Evolutionary conservation across 1,140 invertebrate genomes (phyloP), one percentile per base, ranked within the genome.

Genomic region (Drosophila orena): DNA sequence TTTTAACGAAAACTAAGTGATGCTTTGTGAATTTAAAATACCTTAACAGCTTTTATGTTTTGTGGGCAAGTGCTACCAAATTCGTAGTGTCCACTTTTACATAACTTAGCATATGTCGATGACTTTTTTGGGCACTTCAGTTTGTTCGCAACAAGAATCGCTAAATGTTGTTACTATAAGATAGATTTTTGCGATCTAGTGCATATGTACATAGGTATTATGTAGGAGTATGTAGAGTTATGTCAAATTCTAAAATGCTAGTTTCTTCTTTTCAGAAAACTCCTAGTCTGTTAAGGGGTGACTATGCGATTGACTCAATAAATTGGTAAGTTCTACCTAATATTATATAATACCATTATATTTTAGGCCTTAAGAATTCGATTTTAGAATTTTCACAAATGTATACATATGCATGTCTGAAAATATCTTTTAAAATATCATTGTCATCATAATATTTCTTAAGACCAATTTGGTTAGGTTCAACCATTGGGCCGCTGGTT

Each of bases 101-200:
- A 40, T 56, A 27, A 12, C 11, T 38, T 14, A 6, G 24, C 6
- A 42, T 17, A 27, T 24, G 15, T 77, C 61, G 53, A 43, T 50
- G 58, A 42, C 58, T 52, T 74, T 79, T 74, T 64, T 79, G 76
- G 76, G 52, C 70, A 79, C 76, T 65, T 56, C 62, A 24, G 12
- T 17, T 44, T 44, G 3, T 17, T n/a, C 14, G 22, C n/a, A 11
- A 20, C 14, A 15, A 43, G 17, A 20, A n/a, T 35, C 22, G 6
- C 0, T 4, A 5, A 24, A 4, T 24, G 4, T 24, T 77, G 57
- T 58, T 68, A 30, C 27, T 10, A 30, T 30, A 30, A 8, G 7
- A 42, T 38, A 17, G 42, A 27, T 59, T 53, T 50, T 72, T 17
- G 60, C 74, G 55, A 74, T 61, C 58, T 30, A 30, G 30, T 24